Conservation (phyloP, 2,113 vertebrate species). For the Equus quagga region DNA sequence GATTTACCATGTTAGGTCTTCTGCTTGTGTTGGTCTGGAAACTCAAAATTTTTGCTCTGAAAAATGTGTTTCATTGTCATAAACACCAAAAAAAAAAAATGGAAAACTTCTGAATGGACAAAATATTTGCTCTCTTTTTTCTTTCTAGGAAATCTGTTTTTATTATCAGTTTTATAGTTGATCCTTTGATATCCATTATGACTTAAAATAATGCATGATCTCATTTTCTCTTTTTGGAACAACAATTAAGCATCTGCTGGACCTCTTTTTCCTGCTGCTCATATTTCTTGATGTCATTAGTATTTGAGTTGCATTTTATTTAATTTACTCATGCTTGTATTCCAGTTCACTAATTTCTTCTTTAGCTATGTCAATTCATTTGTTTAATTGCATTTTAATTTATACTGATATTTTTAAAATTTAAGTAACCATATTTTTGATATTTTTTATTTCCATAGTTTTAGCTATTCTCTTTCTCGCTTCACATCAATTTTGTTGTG, state of each 20-base stretch:
- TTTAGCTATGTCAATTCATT: not conserved
- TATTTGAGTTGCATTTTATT: not conserved
- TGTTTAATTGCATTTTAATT: slow-evolving; percentile 1
- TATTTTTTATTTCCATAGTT: not conserved
- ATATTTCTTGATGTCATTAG: not conserved
- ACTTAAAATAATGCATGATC: not conserved
- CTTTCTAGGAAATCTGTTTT: not conserved
- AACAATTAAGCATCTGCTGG: not conserved
- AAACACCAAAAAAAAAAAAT: not conserved
- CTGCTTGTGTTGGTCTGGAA: not conserved
- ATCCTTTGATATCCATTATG: not conserved
- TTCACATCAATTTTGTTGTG: not conserved
- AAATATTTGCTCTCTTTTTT: not conserved
- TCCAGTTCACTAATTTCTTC: not conserved
- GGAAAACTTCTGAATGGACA: not conserved
- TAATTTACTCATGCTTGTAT: not conserved
- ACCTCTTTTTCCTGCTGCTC: not conserved
- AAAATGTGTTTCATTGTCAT: not conserved
- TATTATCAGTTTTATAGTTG: not conserved
- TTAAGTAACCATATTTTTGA: not conserved
- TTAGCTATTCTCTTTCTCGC: not conserved
- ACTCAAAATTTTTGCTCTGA: not conserved
- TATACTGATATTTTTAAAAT: not conserved
- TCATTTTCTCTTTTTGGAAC: not conserved
- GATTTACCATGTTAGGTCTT: not conserved